A percentile compares a stretch with the other conserved stretches of the same genome.
Conservation (phyloP, 2,888 invertebrate genomes). For the Drosophila ezoana region DNA sequence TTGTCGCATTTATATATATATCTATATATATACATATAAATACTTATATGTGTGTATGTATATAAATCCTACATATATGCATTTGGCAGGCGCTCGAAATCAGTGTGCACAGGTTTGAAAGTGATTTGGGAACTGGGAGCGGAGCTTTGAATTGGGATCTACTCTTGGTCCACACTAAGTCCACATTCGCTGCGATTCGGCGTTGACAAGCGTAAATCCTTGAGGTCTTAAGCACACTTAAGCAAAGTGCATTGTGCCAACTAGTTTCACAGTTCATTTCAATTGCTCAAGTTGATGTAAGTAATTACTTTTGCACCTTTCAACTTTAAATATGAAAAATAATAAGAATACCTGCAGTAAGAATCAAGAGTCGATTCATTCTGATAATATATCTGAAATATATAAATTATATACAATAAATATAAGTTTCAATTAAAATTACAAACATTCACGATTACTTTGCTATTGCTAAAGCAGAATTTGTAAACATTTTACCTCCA, state of each 20-base stretch:
- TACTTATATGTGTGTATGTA: background rate
- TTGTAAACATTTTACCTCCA: too few relatives aligned
- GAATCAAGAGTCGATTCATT: too few relatives aligned
- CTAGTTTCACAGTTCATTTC: slow-evolving; percentile 15
- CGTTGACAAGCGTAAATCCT: slow-evolving; percentile 66
- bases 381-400: too few relatives aligned
- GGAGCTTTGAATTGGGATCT: slow-evolving; percentile 13
- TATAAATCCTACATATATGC: slow-evolving; percentile 8
- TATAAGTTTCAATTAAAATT: too few relatives aligned
- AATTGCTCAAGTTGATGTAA: background rate
- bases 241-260: slow-evolving; percentile 48
- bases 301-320: slow-evolving; percentile 6
- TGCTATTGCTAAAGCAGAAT: too few relatives aligned
- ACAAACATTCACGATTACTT: too few relatives aligned
- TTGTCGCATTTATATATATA: slow-evolving; percentile 66
- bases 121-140: slow-evolving; percentile 63
- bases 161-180: slow-evolving; percentile 24
- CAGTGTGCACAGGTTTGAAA: slow-evolving; percentile 68
- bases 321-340: background rate
- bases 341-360: background rate
- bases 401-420: too few relatives aligned
- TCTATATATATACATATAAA: slow-evolving; percentile 2
- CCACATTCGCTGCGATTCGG: slow-evolving; percentile 52
- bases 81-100: slow-evolving; percentile 48
- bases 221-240: slow-evolving; percentile 52